Evolutionary conservation across 2,888 invertebrate genomes (phyloP).

Genomic region (Calliopum simillimum): DNA sequence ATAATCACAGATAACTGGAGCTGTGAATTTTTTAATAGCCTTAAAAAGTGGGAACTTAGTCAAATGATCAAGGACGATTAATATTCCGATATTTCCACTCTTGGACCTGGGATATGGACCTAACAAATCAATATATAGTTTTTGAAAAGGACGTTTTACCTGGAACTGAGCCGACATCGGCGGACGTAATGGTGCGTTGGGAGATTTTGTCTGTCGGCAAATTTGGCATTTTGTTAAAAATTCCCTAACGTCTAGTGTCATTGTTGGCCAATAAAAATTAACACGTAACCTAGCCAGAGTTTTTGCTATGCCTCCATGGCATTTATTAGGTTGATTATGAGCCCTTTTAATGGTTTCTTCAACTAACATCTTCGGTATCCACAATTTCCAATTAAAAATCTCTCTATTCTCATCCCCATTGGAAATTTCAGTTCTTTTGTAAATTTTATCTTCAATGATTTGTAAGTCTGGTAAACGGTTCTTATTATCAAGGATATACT

Average conservation of each 20-base stretch:
- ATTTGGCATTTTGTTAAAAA: constrained; percentile 16
- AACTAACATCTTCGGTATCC: constrained; percentile 28
- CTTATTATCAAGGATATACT: neutral
- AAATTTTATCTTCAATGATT: too few species aligned
- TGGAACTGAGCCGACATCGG: constrained; percentile 18
- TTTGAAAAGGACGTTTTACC: constrained; percentile 38
- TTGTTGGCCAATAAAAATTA: too few species aligned
- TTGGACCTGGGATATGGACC: constrained; percentile 39
- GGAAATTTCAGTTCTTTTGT: too few species aligned
- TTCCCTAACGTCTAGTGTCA: constrained; percentile 23
- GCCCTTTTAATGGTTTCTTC: constrained; percentile 15
- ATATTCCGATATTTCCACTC: constrained; percentile 37
- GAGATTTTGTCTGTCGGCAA: constrained; percentile 27
- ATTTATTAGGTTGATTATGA: constrained; percentile 29
- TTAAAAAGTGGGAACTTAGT: constrained; percentile 36
- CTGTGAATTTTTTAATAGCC: constrained; percentile 37
- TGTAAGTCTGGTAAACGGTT: constrained; percentile 16
- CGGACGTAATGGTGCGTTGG: constrained; percentile 27
- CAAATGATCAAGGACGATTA: constrained; percentile 37
- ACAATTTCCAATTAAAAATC: constrained; percentile 32
- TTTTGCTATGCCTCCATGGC: constrained; percentile 34
- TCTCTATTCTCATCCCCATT: too few species aligned
- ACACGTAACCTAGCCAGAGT: too few species aligned
- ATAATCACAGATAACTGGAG: constrained; percentile 30
- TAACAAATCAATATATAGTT: constrained; percentile 35